These are phyloP conservation scores for Linyphia triangularis DNA, from an alignment of 2,888 invertebrate genomes.

Conservation along the genomic window DNA sequence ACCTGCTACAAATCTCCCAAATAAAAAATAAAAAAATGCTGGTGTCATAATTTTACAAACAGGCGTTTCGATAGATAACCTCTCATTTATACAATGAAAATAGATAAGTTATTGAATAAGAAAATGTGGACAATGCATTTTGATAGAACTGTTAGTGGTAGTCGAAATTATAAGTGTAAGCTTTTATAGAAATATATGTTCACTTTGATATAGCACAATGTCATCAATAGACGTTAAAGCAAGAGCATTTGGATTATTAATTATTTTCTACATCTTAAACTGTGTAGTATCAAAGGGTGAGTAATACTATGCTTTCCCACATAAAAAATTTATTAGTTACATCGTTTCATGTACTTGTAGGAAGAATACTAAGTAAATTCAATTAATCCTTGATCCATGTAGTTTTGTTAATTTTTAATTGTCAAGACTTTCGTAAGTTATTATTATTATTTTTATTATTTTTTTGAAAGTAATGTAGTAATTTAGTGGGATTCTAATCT, in stretches of 20 bases:
- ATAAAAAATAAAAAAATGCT: neutral
- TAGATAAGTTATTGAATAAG: constrained; percentile 24
- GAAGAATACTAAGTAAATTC: too few relatives aligned
- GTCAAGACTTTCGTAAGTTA: too few relatives aligned
- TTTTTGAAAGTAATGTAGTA: too few relatives aligned
- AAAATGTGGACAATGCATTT: constrained; percentile 14
- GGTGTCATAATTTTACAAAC: neutral
- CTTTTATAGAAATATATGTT: neutral
- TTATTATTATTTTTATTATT: too few relatives aligned
- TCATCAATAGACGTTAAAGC: neutral
- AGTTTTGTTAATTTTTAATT: too few relatives aligned
- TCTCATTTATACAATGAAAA: neutral
- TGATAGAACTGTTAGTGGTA: neutral
- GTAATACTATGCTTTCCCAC: too few relatives aligned
- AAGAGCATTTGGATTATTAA: neutral
- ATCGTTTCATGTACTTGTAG: too few relatives aligned
- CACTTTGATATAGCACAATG: neutral
- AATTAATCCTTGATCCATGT: too few relatives aligned
- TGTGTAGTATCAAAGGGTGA: constrained; percentile 7
- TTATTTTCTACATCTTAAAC: neutral
- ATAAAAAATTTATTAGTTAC: too few relatives aligned
- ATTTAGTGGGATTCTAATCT: too few relatives aligned
- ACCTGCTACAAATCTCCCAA: neutral
- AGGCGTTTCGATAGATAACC: neutral
- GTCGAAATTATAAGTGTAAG: too few relatives aligned